Evolutionary conservation across 2,888 invertebrate genomes (phyloP).

Genomic region (Leucophora obtusa): DNA sequence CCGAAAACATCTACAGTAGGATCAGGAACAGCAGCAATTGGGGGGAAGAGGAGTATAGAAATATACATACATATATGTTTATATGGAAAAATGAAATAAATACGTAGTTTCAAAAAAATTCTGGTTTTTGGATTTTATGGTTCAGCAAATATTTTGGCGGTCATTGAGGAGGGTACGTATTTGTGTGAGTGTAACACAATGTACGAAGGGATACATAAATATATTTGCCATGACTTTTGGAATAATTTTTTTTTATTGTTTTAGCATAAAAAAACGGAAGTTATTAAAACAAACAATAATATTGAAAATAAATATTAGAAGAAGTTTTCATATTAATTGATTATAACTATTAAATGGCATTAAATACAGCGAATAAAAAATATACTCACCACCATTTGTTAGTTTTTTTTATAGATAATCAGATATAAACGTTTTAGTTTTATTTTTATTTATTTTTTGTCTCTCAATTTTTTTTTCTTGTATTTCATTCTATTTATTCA

Average conservation of each 20-base stretch:
- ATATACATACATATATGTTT: constrained; percentile 19
- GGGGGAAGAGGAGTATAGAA: constrained; percentile 31
- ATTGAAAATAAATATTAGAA: constrained; percentile 52
- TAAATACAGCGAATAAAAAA: constrained; percentile 4
- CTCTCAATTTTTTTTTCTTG: not conserved
- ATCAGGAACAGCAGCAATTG: not conserved
- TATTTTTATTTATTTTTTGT: not conserved
- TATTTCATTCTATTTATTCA: constrained; percentile 9
- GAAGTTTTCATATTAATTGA: constrained; percentile 58
- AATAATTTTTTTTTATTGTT: constrained; percentile 1
- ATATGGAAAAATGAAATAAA: not conserved
- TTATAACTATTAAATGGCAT: constrained; percentile 56
- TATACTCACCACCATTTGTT: not conserved
- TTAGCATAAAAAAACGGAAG: constrained; percentile 17
- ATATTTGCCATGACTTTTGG: not conserved
- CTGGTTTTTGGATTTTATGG: constrained; percentile 58
- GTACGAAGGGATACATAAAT: not conserved
- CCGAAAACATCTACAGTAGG: constrained; percentile 35
- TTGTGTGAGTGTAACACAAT: not conserved
- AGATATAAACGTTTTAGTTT: not conserved
- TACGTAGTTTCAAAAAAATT: constrained; percentile 39
- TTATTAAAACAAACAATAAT: constrained; percentile 56
- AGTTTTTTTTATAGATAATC: not conserved
- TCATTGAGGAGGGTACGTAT: constrained; percentile 57
- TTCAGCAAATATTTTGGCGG: constrained; percentile 65